Evolutionary conservation across 2,113 vertebrate genomes (phyloP).

Genomic region (Thryonomys swinderianus): DNA sequence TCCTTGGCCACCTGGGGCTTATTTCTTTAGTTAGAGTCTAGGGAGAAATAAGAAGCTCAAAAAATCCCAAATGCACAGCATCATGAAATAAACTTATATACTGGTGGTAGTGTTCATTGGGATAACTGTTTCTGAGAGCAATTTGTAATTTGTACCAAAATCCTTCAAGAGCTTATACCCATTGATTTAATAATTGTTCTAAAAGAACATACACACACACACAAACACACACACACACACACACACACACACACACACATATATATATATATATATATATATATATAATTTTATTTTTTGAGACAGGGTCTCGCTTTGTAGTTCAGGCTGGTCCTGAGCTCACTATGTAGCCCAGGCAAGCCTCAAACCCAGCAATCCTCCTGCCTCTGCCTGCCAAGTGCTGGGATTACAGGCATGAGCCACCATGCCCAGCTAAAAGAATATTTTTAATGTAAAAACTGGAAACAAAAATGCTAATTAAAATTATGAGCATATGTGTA

Average conservation of each 20-base stretch:
- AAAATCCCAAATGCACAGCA: neutral
- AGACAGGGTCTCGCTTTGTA: too few species aligned
- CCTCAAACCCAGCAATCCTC: too few species aligned
- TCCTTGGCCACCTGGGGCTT: neutral
- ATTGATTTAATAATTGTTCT: conserved; percentile 26
- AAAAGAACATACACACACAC: conserved; percentile 41
- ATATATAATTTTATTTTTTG: too few species aligned
- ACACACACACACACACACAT: too few species aligned
- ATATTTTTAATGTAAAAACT: conserved; percentile 33
- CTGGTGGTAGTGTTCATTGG: neutral
- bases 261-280: too few species aligned
- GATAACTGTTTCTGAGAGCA: neutral
- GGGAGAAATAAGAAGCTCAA: neutral
- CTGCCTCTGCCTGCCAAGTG: too few species aligned
- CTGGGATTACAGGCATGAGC: too few species aligned
- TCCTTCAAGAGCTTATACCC: conserved; percentile 38
- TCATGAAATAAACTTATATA: neutral
- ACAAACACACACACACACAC: too few species aligned
- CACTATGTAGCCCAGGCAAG: too few species aligned
- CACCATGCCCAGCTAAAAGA: too few species aligned
- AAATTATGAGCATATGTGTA: neutral
- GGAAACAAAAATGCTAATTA: neutral
- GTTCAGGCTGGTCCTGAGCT: too few species aligned
- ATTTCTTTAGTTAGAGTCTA: neutral
- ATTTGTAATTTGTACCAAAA: conserved; percentile 3